phyloP scores from a whole-genome alignment of 2,888 invertebrate species.

The Thera obeliscata region DNA sequence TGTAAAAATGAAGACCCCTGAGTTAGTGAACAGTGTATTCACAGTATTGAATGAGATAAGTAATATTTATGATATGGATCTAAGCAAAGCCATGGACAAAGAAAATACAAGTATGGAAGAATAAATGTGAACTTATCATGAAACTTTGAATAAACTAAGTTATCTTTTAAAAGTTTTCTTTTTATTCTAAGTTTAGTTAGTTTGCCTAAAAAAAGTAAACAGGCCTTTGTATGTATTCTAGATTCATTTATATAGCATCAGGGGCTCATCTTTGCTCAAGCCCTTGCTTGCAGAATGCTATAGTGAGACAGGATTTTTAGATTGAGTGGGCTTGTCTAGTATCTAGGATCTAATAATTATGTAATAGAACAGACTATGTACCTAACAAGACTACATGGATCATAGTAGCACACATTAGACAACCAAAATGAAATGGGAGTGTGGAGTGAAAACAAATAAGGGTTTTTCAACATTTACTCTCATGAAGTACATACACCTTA shows the following conservation, averaged over 20 bases:
- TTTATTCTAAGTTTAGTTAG: neutral
- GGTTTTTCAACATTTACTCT: constrained; percentile 81
- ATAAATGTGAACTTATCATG: neutral
- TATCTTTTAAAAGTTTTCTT: neutral
- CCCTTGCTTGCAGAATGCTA: too few species aligned
- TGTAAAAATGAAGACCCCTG: constrained; percentile 74
- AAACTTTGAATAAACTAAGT: neutral
- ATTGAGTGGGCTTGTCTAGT: too few species aligned
- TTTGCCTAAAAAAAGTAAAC: neutral
- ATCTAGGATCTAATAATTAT: too few species aligned
- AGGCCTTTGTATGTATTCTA: too few species aligned
- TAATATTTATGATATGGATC: constrained; percentile 32
- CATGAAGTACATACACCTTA: constrained; percentile 83
- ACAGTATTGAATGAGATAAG: constrained; percentile 68
- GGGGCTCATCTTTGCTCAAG: too few species aligned
- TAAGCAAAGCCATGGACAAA: constrained; percentile 32
- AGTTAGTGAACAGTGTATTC: constrained; percentile 71
- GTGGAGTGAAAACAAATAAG: constrained; percentile 19
- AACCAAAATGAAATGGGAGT: neutral
- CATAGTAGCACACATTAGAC: neutral
- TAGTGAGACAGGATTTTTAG: too few species aligned
- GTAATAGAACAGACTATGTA: too few species aligned
- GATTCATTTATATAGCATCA: too few species aligned
- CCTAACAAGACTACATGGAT: too few species aligned
- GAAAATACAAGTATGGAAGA: constrained; percentile 22